Percentiles rank a stretch among this genome's conserved stretches.
phyloP scores from a whole-genome alignment of 2,797 vertebrate genomes.

The Cetoscarus ocellatus region DNA sequence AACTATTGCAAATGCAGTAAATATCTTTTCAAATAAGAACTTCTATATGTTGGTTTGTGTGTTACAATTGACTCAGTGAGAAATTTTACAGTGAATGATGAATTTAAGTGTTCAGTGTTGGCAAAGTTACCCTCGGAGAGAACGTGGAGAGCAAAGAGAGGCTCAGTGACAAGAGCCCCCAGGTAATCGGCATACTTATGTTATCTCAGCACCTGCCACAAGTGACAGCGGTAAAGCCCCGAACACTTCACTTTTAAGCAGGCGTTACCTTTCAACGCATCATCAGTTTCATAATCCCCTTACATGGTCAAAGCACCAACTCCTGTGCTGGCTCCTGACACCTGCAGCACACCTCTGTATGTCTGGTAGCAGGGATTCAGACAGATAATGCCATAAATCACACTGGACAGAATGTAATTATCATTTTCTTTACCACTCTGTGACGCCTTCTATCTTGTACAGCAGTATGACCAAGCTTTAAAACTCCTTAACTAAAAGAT shows the following conservation, averaged over 20 bases:
- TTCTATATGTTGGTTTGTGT: too few relatives aligned
- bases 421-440: conserved; percentile 57
- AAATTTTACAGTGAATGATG: conserved; percentile 21
- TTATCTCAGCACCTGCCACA: conserved; percentile 79
- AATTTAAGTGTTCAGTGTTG: conserved; percentile 50
- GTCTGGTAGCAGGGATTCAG: conserved; percentile 72
- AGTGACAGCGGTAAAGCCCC: conserved; percentile 77
- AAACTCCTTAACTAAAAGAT: neutral
- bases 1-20: too few relatives aligned
- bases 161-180: conserved; percentile 55
- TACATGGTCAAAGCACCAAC: conserved; percentile 76
- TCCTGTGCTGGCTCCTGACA: conserved; percentile 69
- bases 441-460: conserved; percentile 34
- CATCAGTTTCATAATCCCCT: conserved; percentile 86
- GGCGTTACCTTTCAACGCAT: conserved; percentile 81
- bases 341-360: conserved; percentile 64
- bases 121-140: conserved; percentile 46
- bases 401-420: conserved; percentile 64
- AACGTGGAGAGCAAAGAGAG: conserved; percentile 5
- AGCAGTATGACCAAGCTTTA: neutral
- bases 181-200: conserved; percentile 79
- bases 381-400: conserved; percentile 66
- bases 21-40: too few relatives aligned
- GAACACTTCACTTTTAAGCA: conserved; percentile 80
- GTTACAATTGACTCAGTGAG: neutral